Percentiles rank a stretch among this genome's conserved stretches.
phyloP scores from a whole-genome alignment of 2,113 vertebrate species.

The Lophotis ruficrista region DNA sequence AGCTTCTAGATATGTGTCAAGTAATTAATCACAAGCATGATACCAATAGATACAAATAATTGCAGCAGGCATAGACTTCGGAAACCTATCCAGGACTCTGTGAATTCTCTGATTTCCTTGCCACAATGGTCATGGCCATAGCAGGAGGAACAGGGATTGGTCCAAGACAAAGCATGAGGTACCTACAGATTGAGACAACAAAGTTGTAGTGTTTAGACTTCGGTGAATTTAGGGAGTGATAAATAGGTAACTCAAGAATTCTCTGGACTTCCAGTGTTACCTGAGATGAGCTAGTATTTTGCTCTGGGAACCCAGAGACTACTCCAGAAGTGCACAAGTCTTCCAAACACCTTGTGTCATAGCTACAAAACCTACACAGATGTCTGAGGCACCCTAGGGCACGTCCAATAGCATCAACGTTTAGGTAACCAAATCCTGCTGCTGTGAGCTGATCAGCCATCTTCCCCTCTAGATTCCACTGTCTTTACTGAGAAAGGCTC shows the following conservation, averaged over 20 bases:
- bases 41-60: background rate
- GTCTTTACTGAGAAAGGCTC: background rate
- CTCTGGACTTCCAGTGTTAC: background rate
- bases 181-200: background rate
- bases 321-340: background rate
- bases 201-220: background rate
- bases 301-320: background rate
- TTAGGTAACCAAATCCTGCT: background rate
- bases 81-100: background rate
- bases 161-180: background rate
- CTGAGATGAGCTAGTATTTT: background rate
- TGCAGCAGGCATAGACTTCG: background rate
- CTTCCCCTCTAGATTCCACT: background rate
- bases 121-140: background rate
- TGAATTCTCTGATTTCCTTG: background rate
- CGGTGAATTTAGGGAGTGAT: background rate
- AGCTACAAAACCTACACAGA: background rate
- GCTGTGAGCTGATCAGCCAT: background rate
- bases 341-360: background rate
- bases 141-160: background rate
- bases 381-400: background rate
- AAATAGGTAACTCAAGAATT: background rate
- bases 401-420: background rate
- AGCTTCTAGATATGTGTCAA: background rate
- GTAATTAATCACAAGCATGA: background rate